Evolutionary conservation across 2,797 vertebrate species (phyloP), one percentile per base, ranked within the genome.

Genomic region (Myiotriccus ornatus): DNA sequence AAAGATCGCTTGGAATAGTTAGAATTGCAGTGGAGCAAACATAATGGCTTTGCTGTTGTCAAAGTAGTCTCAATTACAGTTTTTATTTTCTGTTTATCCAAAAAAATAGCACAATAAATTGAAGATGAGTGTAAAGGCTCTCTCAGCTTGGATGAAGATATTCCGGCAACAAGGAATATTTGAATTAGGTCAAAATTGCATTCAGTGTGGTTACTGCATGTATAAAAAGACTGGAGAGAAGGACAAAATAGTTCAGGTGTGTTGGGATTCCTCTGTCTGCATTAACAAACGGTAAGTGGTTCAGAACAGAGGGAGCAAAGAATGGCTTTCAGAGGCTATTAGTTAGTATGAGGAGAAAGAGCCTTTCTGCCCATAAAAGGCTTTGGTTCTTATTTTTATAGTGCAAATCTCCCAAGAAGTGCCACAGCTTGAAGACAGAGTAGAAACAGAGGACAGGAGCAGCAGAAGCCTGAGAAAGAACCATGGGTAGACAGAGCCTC

Each of bases 1-100:
- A 93, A 95, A 87, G 68, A 74, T 41, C 13, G 85, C 39, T 87
- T 95, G 30, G 41, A 96, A 53, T 24, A 44, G 73, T 89, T 74
- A 76, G 6, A 76, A 14, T 71, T 56, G 63, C 32, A 91, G 12
- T 90, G 52, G 27, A 94, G 10, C 14, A 94, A 81, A 21, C 10
- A 71, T 28, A 95, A 84, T 84, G 59, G 8, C 32, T 88, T 92
- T 90, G 25, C 22, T 93, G 60, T 93, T 83, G 83, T 32, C 23
- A 35, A 79, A 75, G 8, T 80, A n/a, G 35, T 88, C 59, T 94
- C 32, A 69, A 16, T 84, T 55, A 37, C 30, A 74, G 16, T 9
- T 69, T 34, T 88, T 87, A 82, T 91, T 76, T 92, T 95, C 41
- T 87, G 60, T 82, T 90, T 91, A 41, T 86, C 37, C 1, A 60